phyloP scores from a whole-genome alignment of 2,888 invertebrate genomes.

The Mystacides longicornis region DNA sequence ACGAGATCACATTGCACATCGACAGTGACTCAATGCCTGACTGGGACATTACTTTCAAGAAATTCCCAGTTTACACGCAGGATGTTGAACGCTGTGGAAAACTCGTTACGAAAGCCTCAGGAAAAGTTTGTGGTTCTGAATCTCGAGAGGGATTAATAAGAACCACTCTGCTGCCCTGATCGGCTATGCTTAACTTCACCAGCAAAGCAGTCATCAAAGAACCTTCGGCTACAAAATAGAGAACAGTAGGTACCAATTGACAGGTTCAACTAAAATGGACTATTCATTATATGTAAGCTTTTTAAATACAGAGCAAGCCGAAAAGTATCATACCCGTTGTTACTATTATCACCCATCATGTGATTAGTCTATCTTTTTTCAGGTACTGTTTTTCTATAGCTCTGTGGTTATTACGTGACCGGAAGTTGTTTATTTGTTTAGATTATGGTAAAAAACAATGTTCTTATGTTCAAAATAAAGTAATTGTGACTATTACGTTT shows the following conservation, averaged over 20 bases:
- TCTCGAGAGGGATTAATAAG: slow-evolving; percentile 10
- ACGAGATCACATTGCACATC: background rate
- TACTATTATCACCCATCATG: background rate
- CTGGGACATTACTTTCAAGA: background rate
- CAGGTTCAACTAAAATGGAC: background rate
- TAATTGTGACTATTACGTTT: background rate
- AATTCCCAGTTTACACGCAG: background rate
- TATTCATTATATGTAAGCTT: background rate
- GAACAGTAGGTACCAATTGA: background rate
- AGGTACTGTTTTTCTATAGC: background rate
- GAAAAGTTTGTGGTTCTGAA: slow-evolving; percentile 17
- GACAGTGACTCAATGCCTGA: slow-evolving; percentile 1
- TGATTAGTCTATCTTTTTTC: background rate
- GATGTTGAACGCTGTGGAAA: slow-evolving; percentile 17
- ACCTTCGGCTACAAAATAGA: slow-evolving; percentile 6
- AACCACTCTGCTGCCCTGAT: slow-evolving; percentile 17
- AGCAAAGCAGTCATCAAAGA: slow-evolving; percentile 8
- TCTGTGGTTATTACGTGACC: background rate
- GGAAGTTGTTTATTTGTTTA: background rate
- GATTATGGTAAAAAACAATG: background rate
- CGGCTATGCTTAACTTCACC: slow-evolving; percentile 19
- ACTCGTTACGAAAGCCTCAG: slow-evolving; percentile 18
- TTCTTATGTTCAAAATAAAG: background rate
- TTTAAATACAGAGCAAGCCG: background rate
- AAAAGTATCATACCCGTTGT: background rate